These are phyloP conservation scores for Panurus biarmicus DNA, from an alignment of 2,113 vertebrate genomes.

Conservation along the genomic window DNA sequence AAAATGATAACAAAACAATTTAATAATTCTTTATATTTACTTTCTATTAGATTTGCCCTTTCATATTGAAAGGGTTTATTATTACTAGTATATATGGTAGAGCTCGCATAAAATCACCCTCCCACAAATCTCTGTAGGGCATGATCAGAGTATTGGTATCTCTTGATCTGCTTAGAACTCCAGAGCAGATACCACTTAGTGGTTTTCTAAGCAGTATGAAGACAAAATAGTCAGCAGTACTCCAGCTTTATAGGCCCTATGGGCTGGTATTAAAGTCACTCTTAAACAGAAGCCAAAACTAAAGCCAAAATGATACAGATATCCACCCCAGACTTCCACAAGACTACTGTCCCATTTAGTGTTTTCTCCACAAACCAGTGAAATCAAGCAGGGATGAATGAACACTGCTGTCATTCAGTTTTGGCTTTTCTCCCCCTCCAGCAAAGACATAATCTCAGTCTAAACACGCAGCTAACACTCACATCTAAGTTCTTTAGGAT, in stretches of 20 bases:
- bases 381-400: not conserved
- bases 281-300: not conserved
- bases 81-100: not conserved
- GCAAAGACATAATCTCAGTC: not conserved
- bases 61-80: not conserved
- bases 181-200: not conserved
- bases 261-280: not conserved
- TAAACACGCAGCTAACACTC: not conserved
- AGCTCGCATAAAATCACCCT: not conserved
- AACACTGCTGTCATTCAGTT: not conserved
- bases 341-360: not conserved
- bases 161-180: not conserved
- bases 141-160: not conserved
- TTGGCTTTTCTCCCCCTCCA: not conserved
- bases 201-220: not conserved
- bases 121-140: not conserved
- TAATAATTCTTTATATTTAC: not conserved
- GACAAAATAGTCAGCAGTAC: not conserved
- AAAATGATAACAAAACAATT: not conserved
- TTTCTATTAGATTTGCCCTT: not conserved
- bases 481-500: not conserved
- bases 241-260: not conserved
- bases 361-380: not conserved
- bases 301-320: not conserved
- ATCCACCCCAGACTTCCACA: not conserved